phyloP scores from a whole-genome alignment of 2,888 invertebrate genomes.

The Coenonympha glycerion region DNA sequence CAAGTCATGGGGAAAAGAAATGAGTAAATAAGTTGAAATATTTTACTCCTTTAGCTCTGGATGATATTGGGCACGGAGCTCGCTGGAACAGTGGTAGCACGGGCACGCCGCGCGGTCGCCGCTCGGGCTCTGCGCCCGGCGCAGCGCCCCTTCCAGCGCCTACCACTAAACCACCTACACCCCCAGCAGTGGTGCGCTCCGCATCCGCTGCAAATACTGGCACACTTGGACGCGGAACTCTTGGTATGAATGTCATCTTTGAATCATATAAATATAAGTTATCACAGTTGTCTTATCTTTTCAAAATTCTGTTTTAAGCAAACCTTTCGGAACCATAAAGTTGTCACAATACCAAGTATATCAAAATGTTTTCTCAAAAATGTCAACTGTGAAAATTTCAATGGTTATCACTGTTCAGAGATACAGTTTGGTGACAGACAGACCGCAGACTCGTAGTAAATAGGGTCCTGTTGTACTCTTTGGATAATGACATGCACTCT shows the following conservation, averaged over 20 bases:
- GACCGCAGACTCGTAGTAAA: too few species aligned
- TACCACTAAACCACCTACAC: constrained; percentile 96
- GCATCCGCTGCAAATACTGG: constrained; percentile 72
- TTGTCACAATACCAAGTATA: too few species aligned
- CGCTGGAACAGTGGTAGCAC: constrained; percentile 80
- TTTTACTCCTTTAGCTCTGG: constrained; percentile 77
- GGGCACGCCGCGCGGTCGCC: constrained; percentile 83
- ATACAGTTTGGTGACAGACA: too few species aligned
- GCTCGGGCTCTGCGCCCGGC: constrained; percentile 80
- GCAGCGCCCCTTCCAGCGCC: constrained; percentile 84
- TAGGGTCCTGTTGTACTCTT: too few species aligned
- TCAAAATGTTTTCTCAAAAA: too few species aligned
- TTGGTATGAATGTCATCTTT: constrained; percentile 57
- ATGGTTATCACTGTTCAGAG: too few species aligned
- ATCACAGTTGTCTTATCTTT: too few species aligned
- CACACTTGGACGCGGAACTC: constrained; percentile 65
- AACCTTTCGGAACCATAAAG: too few species aligned
- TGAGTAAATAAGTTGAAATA: background rate
- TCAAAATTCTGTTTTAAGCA: too few species aligned
- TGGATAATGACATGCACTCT: too few species aligned
- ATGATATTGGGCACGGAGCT: constrained; percentile 96
- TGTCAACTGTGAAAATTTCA: too few species aligned
- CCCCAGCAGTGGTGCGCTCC: constrained; percentile 84
- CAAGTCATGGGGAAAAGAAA: background rate
- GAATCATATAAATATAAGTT: too few species aligned